Percentiles rank a stretch among this genome's conserved stretches.
Conservation (phyloP, 2,113 vertebrate genomes). For the Hydrolagus affinis region DNA sequence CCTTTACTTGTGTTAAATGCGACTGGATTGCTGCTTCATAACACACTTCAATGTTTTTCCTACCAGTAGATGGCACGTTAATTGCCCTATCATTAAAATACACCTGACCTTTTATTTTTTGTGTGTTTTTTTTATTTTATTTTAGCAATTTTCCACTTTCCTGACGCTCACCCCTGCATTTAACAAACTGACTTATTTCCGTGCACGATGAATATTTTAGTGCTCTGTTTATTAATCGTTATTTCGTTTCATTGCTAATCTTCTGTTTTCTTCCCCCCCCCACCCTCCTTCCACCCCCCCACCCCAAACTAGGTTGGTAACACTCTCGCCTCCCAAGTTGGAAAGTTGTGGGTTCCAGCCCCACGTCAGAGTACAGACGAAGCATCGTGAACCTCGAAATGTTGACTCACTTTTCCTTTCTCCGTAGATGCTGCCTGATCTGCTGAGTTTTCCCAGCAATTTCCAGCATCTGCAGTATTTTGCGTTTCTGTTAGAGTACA, state of each 20-base stretch:
- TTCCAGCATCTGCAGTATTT: too few relatives aligned
- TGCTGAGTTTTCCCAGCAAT: too few relatives aligned
- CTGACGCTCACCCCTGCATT: background rate
- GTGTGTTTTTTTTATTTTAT: too few relatives aligned
- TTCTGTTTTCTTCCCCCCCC: background rate
- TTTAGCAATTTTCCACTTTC: background rate
- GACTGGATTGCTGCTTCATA: background rate
- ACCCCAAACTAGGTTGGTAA: too few relatives aligned
- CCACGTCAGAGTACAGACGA: too few relatives aligned
- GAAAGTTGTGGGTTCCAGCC: too few relatives aligned
- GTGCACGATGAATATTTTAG: background rate
- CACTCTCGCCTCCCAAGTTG: too few relatives aligned
- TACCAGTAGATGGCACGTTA: background rate
- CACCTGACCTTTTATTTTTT: background rate
- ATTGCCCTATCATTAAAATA: background rate
- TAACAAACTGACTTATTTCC: background rate
- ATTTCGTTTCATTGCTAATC: background rate
- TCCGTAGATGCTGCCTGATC: too few relatives aligned
- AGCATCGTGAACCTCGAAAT: too few relatives aligned
- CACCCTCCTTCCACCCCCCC: background rate
- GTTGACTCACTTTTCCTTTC: too few relatives aligned
- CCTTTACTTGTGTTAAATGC: background rate
- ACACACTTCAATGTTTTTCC: background rate
- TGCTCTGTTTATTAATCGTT: background rate
- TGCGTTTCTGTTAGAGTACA: too few relatives aligned